A percentile compares a stretch with the other conserved stretches of the same genome.
phyloP scores from a whole-genome alignment of 2,888 invertebrate genomes.

The Deilephila porcellus region DNA sequence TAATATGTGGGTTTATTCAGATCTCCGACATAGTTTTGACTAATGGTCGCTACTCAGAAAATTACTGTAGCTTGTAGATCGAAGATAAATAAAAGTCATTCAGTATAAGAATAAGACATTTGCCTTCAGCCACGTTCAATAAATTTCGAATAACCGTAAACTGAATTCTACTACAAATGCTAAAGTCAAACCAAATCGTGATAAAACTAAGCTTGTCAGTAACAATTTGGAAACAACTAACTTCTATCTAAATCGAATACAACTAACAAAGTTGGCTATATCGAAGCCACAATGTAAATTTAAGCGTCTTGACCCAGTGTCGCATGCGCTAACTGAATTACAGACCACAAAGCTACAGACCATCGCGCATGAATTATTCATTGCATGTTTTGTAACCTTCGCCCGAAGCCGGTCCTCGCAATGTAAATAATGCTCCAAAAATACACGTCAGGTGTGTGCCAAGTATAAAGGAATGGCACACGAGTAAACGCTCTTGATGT shows the following conservation, averaged over 20 bases:
- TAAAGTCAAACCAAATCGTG: not conserved
- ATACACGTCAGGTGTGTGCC: constrained; percentile 18
- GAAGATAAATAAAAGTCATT: no score
- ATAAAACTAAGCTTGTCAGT: not conserved
- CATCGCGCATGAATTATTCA: constrained; percentile 64
- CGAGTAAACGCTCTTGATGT: not conserved
- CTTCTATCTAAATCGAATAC: not conserved
- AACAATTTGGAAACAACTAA: not conserved
- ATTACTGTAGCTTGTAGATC: no score
- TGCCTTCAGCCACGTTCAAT: no score
- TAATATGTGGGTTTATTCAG: not conserved
- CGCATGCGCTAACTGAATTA: constrained; percentile 63
- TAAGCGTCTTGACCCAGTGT: constrained; percentile 40
- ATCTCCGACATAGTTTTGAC: not conserved
- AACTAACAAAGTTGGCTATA: not conserved
- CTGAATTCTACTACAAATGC: no score
- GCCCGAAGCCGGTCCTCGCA: constrained; percentile 6
- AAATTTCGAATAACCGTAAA: no score
- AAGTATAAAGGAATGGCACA: not conserved
- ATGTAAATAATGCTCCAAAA: constrained; percentile 25
- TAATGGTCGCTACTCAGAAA: no score
- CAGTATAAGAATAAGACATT: no score
- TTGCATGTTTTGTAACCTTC: constrained; percentile 55
- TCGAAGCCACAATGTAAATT: constrained; percentile 15
- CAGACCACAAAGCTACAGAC: constrained; percentile 57